Evolutionary conservation across 2,113 vertebrate species (phyloP), one percentile per base, ranked within the genome.

Genomic region (Deroptyus accipitrinus): DNA sequence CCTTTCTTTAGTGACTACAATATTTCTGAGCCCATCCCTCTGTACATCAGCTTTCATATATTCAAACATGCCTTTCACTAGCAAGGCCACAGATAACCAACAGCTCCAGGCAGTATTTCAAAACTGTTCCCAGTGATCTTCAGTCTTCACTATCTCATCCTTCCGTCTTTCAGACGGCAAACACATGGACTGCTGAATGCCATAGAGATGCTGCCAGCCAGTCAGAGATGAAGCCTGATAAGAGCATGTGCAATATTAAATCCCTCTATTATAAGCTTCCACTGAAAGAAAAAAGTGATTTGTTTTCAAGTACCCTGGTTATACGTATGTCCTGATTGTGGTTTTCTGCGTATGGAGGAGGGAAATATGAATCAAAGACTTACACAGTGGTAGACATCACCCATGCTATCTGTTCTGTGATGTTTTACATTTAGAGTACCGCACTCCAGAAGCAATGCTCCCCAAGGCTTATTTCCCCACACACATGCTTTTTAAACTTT

Each of bases 91-190:
- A 46, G 68, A 73, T 41, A 80, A 37, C 33, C 25, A 57, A 25
- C n/a, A 90, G 49, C 68, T 68, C 14, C 72, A 76, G 24, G 25
- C 67, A 88, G n/a, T 19, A 69, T 27, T 55, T 57, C 54, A 73
- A 73, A 35, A 67, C 17, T 49, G n/a, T 77, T 90, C 74, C n/a
- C 83, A 77, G 31, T 77, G 37, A 54, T 63, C 28, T 67, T 77
- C 46, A 46, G 9, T 61, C 69, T 55, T 86, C 30, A 7, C 73
- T 42, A 1, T 59, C 74, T 88, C 86, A 83, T 92, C 42, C 37
- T 75, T 78, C 35, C 48, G 8, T 75, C 69, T 86, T 76, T 51
- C 73, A 94, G 76, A 64, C 88, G 75, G 55, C 46, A 55, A 93
- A 82, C 91, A 95, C 78, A 90, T 69, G 59, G 74, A 59, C 30